Conservation (phyloP, 2,888 invertebrate genomes). For the Heteromurus nitidus region DNA sequence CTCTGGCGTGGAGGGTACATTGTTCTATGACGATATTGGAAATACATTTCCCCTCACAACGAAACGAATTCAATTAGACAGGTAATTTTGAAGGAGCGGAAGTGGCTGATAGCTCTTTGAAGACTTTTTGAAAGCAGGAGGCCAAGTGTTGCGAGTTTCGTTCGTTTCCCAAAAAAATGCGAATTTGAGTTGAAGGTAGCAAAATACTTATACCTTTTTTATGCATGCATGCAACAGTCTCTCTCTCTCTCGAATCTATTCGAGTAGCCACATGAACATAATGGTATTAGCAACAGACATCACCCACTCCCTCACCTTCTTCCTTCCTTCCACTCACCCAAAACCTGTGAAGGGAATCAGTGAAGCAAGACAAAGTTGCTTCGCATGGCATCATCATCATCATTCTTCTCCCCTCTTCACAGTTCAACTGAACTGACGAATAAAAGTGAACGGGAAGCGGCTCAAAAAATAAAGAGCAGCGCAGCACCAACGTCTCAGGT, state of each 20-base stretch:
- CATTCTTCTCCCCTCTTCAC: too few species aligned
- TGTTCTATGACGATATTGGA: too few species aligned
- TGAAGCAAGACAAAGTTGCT: constrained; percentile 9
- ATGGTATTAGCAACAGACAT: too few species aligned
- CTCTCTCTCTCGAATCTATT: too few species aligned
- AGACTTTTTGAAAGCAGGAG: neutral
- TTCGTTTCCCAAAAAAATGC: neutral
- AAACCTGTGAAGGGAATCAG: constrained; percentile 3
- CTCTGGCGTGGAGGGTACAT: too few species aligned
- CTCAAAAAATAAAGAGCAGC: too few species aligned
- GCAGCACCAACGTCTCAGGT: too few species aligned
- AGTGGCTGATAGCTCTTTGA: constrained; percentile 50
- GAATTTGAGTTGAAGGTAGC: neutral
- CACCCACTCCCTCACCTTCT: constrained; percentile 3
- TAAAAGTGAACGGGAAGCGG: too few species aligned
- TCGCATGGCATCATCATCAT: constrained; percentile 6
- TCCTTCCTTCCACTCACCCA: neutral
- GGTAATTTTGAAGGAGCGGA: constrained; percentile 55
- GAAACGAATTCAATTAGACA: neutral
- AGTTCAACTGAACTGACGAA: too few species aligned
- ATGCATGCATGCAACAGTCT: too few species aligned
- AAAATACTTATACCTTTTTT: too few species aligned
- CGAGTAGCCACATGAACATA: too few species aligned
- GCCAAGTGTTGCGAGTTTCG: neutral
- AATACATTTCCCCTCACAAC: constrained; percentile 24